phyloP scores from a whole-genome alignment of 92 coral and sea anemone species.

The Paragorgia papillata region DNA sequence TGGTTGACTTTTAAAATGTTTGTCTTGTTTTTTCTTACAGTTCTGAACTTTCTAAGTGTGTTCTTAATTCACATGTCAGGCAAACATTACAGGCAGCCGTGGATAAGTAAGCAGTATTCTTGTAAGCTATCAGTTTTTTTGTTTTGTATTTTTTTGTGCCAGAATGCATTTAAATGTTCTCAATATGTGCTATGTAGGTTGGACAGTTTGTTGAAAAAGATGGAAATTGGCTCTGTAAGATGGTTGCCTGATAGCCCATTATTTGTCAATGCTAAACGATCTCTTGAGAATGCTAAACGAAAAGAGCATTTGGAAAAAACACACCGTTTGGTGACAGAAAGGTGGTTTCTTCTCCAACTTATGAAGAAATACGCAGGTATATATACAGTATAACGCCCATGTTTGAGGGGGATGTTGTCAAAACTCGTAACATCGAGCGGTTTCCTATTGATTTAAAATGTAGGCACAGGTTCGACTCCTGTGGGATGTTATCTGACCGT shows the following conservation, averaged over 20 bases:
- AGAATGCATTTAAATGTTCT: not conserved
- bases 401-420: not conserved
- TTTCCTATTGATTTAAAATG: conserved; percentile 1
- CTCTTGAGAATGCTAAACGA: not conserved
- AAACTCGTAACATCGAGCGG: not conserved
- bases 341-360: too few relatives aligned
- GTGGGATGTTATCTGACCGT: too few relatives aligned
- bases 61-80: conserved; percentile 6
- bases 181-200: not conserved
- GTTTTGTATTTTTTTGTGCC: not conserved
- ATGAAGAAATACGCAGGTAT: conserved; percentile 29
- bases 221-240: conserved; percentile 18
- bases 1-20: too few relatives aligned
- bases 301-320: conserved; percentile 17
- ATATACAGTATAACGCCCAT: not conserved
- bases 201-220: conserved; percentile 8
- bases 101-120: not conserved
- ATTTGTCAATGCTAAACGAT: conserved; percentile 8
- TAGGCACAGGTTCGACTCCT: too few relatives aligned
- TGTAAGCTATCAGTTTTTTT: too few relatives aligned
- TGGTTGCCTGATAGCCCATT: conserved; percentile 16
- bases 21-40: conserved; percentile 1
- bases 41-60: conserved; percentile 1
- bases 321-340: conserved; percentile 15
- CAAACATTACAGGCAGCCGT: not conserved